These are phyloP conservation scores for Masticophis lateralis DNA, from an alignment of 2,797 vertebrate species.

Conservation along the genomic window DNA sequence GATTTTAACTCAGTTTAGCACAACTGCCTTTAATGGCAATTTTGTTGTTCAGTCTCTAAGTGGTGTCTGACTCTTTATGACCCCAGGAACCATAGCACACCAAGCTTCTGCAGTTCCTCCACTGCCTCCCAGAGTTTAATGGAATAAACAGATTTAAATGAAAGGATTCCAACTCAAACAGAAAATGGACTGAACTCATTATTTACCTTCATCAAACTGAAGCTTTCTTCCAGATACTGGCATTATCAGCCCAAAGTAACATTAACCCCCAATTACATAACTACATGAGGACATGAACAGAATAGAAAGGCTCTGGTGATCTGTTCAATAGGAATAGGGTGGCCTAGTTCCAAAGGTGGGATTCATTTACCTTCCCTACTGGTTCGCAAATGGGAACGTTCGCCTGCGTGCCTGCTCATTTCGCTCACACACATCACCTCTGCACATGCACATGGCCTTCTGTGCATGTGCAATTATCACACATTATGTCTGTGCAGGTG, in stretches of 20 bases:
- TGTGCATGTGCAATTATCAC: too few relatives aligned
- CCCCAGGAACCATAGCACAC: neutral
- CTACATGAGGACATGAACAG: neutral
- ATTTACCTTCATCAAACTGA: neutral
- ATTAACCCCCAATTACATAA: neutral
- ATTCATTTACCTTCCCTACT: too few relatives aligned
- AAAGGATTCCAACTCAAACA: neutral
- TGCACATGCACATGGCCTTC: too few relatives aligned
- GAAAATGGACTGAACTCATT: neutral
- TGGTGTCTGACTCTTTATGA: neutral
- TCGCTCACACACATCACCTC: too few relatives aligned
- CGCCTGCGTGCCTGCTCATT: too few relatives aligned
- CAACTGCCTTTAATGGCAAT: slow-evolving; percentile 16
- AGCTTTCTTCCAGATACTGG: neutral
- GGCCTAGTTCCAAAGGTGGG: neutral
- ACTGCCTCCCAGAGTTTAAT: neutral
- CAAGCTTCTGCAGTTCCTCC: neutral
- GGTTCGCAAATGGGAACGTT: too few relatives aligned
- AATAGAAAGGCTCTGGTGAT: neutral
- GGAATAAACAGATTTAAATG: slow-evolving; percentile 19
- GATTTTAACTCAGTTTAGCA: slow-evolving; percentile 1
- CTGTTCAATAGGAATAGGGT: neutral
- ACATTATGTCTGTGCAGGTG: too few relatives aligned
- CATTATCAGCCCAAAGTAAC: slow-evolving; percentile 16
- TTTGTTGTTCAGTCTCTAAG: neutral